These are phyloP conservation scores for Melanogrammus aeglefinus DNA, from an alignment of 2,797 vertebrate species.

Conservation along the genomic window DNA sequence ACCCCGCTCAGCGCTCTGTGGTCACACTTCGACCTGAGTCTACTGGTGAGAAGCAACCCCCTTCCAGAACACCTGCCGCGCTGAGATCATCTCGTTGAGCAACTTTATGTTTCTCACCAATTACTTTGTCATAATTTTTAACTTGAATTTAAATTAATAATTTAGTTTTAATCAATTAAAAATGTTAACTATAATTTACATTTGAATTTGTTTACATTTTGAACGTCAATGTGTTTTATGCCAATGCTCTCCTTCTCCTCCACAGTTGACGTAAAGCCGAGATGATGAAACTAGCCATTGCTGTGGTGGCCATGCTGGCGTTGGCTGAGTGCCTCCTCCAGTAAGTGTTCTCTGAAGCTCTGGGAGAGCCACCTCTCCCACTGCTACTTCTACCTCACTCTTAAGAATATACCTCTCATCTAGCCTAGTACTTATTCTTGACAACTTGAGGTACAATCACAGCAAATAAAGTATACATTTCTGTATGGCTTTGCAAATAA, in stretches of 20 bases:
- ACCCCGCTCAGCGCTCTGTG: too few relatives aligned
- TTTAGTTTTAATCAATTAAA: too few relatives aligned
- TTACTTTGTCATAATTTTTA: too few relatives aligned
- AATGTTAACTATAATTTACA: too few relatives aligned
- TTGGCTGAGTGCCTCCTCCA: slow-evolving; percentile 52
- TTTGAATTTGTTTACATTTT: too few relatives aligned
- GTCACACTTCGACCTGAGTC: too few relatives aligned
- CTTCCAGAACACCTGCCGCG: too few relatives aligned
- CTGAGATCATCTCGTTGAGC: too few relatives aligned
- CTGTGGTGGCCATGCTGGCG: slow-evolving; percentile 55
- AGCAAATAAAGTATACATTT: not conserved
- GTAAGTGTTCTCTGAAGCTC: slow-evolving; percentile 39
- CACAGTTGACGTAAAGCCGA: slow-evolving; percentile 16
- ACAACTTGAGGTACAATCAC: not conserved
- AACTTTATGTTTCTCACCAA: too few relatives aligned
- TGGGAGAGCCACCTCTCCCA: not conserved
- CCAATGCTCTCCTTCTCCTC: not conserved
- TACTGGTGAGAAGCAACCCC: too few relatives aligned
- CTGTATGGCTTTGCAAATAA: not conserved
- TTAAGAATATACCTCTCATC: not conserved
- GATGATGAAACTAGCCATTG: slow-evolving; percentile 55
- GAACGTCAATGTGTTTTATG: not conserved
- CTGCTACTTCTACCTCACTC: not conserved
- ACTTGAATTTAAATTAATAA: too few relatives aligned
- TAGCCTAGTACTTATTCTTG: not conserved